phyloP scores from a whole-genome alignment of 2,888 invertebrate species.

The Megalurothrips usitatus region DNA sequence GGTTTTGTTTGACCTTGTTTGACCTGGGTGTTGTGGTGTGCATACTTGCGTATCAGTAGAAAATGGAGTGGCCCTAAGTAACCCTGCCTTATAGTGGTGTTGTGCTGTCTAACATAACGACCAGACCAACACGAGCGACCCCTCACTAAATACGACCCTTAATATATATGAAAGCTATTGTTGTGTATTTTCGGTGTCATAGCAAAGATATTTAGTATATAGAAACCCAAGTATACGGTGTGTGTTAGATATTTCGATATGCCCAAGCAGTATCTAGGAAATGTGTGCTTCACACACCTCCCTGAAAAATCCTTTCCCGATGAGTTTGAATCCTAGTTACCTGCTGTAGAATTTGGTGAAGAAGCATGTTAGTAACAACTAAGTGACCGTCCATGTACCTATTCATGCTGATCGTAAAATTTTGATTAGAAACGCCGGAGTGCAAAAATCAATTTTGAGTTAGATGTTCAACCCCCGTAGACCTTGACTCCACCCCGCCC shows the following conservation, averaged over 20 bases:
- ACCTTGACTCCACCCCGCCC: neutral
- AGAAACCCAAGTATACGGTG: conserved; percentile 11
- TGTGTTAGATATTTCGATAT: conserved; percentile 9
- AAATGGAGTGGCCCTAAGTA: conserved; percentile 22
- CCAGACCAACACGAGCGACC: conserved; percentile 21
- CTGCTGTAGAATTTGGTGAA: conserved; percentile 13
- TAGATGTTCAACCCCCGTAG: neutral
- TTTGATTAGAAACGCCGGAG: conserved; percentile 19
- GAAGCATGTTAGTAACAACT: conserved; percentile 18
- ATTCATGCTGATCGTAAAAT: neutral
- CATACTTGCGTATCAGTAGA: conserved; percentile 30
- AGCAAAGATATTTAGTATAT: conserved; percentile 7
- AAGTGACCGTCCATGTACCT: conserved; percentile 20
- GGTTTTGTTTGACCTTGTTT: conserved; percentile 26
- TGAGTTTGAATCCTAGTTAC: neutral
- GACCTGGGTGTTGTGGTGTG: conserved; percentile 34
- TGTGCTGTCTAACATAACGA: conserved; percentile 24
- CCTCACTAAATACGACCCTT: conserved; percentile 15
- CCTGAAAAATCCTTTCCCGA: conserved; percentile 4
- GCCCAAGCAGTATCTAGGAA: conserved; percentile 24
- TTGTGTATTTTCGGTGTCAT: conserved; percentile 25
- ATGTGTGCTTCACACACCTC: conserved; percentile 13
- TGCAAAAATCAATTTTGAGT: neutral
- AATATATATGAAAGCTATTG: conserved; percentile 25
- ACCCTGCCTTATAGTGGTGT: conserved; percentile 24